phyloP scores from a whole-genome alignment of 2,888 invertebrate species.

The Pasiphila rectangulata region DNA sequence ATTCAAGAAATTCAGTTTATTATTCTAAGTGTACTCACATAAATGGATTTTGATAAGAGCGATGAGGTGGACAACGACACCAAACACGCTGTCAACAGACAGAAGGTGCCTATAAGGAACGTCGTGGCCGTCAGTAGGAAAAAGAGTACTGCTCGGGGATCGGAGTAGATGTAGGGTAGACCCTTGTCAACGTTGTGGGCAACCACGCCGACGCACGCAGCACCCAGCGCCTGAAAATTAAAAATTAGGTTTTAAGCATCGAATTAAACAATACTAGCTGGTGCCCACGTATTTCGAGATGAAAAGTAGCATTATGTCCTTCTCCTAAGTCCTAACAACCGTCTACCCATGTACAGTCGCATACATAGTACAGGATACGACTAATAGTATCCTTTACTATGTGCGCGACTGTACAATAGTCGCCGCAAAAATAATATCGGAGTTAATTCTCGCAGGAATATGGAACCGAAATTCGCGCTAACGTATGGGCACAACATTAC shows the following conservation, averaged over 20 bases:
- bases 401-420: too few species aligned
- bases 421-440: too few species aligned
- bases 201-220: constrained; percentile 86
- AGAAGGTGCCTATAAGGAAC: constrained; percentile 89
- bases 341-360: too few species aligned
- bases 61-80: constrained; percentile 90
- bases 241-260: neutral
- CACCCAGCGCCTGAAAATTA: constrained; percentile 85
- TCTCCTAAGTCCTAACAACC: too few species aligned
- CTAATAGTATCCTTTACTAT: too few species aligned
- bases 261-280: too few species aligned
- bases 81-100: constrained; percentile 87
- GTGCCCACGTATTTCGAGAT: too few species aligned
- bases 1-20: neutral
- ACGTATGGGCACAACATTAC: too few species aligned
- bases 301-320: too few species aligned
- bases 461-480: too few species aligned
- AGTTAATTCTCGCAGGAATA: too few species aligned
- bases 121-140: constrained; percentile 87
- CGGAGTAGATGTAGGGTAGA: constrained; percentile 37
- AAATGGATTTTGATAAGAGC: constrained; percentile 89
- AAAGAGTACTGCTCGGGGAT: constrained; percentile 82
- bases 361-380: too few species aligned
- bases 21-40: constrained; percentile 79
- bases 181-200: constrained; percentile 76